Conservation (phyloP, 1,140 invertebrate species). For the Brachionus asplanchnoidis region DNA sequence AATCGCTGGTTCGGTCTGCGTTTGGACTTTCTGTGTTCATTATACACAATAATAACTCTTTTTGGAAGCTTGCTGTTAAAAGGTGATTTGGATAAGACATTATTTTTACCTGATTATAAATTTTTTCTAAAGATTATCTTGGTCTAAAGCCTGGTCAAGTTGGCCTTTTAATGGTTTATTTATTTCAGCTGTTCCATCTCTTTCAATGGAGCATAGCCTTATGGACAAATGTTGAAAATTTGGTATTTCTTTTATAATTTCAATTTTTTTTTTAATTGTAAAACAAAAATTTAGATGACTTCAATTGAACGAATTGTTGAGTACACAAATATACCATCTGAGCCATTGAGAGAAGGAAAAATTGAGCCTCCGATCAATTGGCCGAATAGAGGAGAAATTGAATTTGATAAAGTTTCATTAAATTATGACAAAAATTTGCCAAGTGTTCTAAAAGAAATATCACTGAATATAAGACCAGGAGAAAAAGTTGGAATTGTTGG, state of each 20-base stretch:
- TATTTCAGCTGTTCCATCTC: constrained; percentile 35
- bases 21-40: constrained; percentile 65
- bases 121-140: neutral
- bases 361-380: constrained; percentile 40
- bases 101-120: neutral
- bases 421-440: constrained; percentile 36
- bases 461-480: neutral
- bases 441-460: neutral
- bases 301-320: constrained; percentile 35
- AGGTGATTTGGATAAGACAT: neutral
- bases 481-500: constrained; percentile 71
- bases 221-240: constrained; percentile 14
- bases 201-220: constrained; percentile 35
- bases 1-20: constrained; percentile 77
- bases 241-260: constrained; percentile 67
- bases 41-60: constrained; percentile 28
- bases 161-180: constrained; percentile 35
- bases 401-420: constrained; percentile 34
- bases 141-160: constrained; percentile 28
- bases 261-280: constrained; percentile 41
- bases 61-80: constrained; percentile 30
- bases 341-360: constrained; percentile 45
- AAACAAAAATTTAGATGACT: constrained; percentile 49
- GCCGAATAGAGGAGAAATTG: constrained; percentile 15
- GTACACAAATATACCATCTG: constrained; percentile 4